Evolutionary conservation across 2,888 invertebrate species (phyloP).

Genomic region (Gymnoscelis rufifasciata): DNA sequence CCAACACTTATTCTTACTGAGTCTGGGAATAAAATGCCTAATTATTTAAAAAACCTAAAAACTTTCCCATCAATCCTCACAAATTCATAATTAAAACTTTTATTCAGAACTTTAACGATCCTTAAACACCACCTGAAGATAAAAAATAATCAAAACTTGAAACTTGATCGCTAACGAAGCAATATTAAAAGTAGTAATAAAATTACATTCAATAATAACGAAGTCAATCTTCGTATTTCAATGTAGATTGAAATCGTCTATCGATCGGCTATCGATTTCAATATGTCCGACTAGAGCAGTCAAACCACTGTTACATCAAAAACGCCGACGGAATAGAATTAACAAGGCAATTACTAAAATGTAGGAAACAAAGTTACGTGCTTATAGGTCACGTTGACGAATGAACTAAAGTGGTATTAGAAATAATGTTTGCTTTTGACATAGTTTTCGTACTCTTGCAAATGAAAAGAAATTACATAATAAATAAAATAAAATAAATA

Average conservation of each 20-base stretch:
- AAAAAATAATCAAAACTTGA: slow-evolving; percentile 4
- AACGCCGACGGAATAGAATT: slow-evolving; percentile 65
- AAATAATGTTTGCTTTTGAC: too few relatives aligned
- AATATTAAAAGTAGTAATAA: slow-evolving; percentile 48
- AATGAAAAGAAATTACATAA: too few relatives aligned
- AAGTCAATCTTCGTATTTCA: slow-evolving; percentile 55
- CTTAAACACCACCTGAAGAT: background rate
- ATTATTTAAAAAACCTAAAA: too few relatives aligned
- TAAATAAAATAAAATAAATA: too few relatives aligned
- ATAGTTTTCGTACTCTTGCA: background rate
- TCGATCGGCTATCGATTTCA: slow-evolving; percentile 44
- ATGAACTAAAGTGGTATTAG: background rate
- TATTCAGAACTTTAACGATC: background rate
- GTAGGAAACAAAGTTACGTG: slow-evolving; percentile 51
- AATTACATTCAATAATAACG: slow-evolving; percentile 59
- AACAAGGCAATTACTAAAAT: slow-evolving; percentile 72
- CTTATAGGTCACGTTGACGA: slow-evolving; percentile 49
- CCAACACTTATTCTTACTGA: too few relatives aligned
- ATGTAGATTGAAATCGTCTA: slow-evolving; percentile 53
- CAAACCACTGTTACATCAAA: slow-evolving; percentile 59
- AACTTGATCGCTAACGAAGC: slow-evolving; percentile 23
- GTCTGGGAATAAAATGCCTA: too few relatives aligned
- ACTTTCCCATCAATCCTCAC: too few relatives aligned
- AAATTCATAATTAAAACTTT: background rate
- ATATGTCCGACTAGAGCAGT: slow-evolving; percentile 58